Evolutionary conservation across 2,888 invertebrate species (phyloP), one percentile per base, ranked within the genome.

Genomic region (Lagria hirta): DNA sequence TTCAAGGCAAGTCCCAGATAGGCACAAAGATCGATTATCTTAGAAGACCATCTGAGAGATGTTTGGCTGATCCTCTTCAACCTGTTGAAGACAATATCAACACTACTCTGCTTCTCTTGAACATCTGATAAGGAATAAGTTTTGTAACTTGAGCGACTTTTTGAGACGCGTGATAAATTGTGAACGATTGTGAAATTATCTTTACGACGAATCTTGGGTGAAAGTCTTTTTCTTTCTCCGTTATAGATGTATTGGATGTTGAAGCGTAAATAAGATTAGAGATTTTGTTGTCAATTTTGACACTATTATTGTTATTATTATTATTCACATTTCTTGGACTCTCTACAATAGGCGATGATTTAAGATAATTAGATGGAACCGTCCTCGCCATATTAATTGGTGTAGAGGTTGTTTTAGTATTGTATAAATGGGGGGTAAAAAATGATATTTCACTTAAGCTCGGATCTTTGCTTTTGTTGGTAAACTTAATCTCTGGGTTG

Each of bases 1-100:
- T 55, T 65, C 13, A 67, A 28, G 13, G 60, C 56, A 6, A 61
- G 35, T 12, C 65, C 64, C 3, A 68, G 30, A 37, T 62, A 61
- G 4, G 52, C 41, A 35, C 62, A 65, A 4, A 61, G 34, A 10
- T 64, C 58, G 14, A 62, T 42, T 13, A 65, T 49, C 28, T 54
- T 58, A 12, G 32, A 35, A 2, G 61, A 52, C 60, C 64, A 61
- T 10, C 49, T 59, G 1, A 55, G 52, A 2, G 64, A 57, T 8
- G 51, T 48, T 32, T 48, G 50, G 14, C 62, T 58, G 30, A 57
- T 61, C 32, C 51, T 57, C 42, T 58, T 60, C 4, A 66, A 33
- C 20, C 49, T 52, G n/a, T 43, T 43, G 17, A 63, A 43, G 42
- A 66, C 33, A 20, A 48, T 52, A 10, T 53, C 54, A 2, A 41